Evolutionary conservation across 1,140 invertebrate genomes (phyloP).

Genomic region (Drosophila ogumai): DNA sequence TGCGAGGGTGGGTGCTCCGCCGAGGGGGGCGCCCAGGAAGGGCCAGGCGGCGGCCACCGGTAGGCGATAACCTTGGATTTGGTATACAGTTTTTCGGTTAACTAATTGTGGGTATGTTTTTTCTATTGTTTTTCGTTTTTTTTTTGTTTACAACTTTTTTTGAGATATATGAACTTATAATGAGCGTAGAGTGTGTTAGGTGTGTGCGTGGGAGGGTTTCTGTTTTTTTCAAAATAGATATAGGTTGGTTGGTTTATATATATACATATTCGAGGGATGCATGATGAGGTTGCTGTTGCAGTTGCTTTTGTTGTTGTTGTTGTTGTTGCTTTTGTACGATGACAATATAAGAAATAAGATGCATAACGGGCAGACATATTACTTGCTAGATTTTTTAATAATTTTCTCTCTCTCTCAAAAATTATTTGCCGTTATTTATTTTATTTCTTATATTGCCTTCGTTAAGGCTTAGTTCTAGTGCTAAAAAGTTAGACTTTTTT

Average conservation of each 20-base stretch:
- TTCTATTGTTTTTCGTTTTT: constrained; percentile 5
- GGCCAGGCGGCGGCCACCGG: constrained; percentile 85
- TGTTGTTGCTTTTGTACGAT: constrained; percentile 24
- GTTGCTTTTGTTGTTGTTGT: constrained; percentile 35
- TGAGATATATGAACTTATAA: constrained; percentile 22
- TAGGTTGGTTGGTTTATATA: constrained; percentile 20
- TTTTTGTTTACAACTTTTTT: constrained; percentile 10
- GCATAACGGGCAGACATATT: not conserved
- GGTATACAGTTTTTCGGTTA: constrained; percentile 40
- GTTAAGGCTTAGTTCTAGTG: constrained; percentile 67
- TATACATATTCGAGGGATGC: constrained; percentile 73
- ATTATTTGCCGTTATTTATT: not conserved
- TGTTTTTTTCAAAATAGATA: constrained; percentile 17
- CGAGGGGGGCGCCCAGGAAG: constrained; percentile 85
- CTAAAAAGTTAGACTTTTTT: constrained; percentile 60
- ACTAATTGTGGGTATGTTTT: constrained; percentile 22
- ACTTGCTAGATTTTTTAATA: too few species aligned
- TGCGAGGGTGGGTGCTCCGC: constrained; percentile 86
- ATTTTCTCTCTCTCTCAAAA: too few species aligned
- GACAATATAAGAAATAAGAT: not conserved
- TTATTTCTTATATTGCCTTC: constrained; percentile 5
- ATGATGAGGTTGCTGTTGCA: constrained; percentile 56
- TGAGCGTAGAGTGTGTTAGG: constrained; percentile 26
- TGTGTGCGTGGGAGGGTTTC: constrained; percentile 22
- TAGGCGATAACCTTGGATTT: constrained; percentile 86